Evolutionary conservation across 2,797 vertebrate species (phyloP).

Genomic region (Micropoecilia bifurca): DNA sequence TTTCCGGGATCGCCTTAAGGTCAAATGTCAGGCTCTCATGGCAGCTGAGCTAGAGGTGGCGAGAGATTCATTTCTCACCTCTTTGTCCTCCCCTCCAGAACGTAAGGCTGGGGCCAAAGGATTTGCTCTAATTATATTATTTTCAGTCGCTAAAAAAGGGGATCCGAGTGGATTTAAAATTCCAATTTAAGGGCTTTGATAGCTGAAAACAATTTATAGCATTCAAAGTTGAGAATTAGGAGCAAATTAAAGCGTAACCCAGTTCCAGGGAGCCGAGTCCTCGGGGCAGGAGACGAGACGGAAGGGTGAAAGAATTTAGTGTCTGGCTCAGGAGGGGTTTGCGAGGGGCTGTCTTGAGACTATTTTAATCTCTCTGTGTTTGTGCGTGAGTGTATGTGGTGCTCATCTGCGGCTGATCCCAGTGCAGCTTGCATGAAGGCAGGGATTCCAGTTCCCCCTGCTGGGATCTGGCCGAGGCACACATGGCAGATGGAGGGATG

Average conservation of each 20-base stretch:
- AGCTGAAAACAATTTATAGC: conserved; percentile 73
- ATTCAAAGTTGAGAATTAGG: conserved; percentile 73
- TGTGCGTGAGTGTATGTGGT: conserved; percentile 26
- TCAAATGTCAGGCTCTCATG: conserved; percentile 30
- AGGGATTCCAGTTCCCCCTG: conserved; percentile 64
- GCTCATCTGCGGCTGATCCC: conserved; percentile 58
- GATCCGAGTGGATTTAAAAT: conserved; percentile 69
- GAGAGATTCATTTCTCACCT: conserved; percentile 46
- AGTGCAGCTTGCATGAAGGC: conserved; percentile 65
- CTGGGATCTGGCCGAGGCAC: conserved; percentile 68
- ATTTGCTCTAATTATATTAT: conserved; percentile 77
- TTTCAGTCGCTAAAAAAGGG: conserved; percentile 68
- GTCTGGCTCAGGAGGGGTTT: conserved; percentile 43
- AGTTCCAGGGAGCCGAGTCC: conserved; percentile 66
- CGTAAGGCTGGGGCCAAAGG: conserved; percentile 36
- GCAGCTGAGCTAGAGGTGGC: conserved; percentile 37
- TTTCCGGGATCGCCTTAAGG: conserved; percentile 30
- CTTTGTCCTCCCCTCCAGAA: background rate
- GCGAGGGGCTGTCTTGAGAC: conserved; percentile 55
- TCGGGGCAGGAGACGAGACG: conserved; percentile 51
- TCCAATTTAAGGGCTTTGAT: conserved; percentile 72
- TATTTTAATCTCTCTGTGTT: conserved; percentile 53
- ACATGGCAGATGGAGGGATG: conserved; percentile 72
- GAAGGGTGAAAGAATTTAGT: conserved; percentile 56
- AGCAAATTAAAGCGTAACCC: conserved; percentile 75